These are phyloP conservation scores for Oophaga sylvatica DNA, from an alignment of 2,797 vertebrate genomes.

Conservation along the genomic window DNA sequence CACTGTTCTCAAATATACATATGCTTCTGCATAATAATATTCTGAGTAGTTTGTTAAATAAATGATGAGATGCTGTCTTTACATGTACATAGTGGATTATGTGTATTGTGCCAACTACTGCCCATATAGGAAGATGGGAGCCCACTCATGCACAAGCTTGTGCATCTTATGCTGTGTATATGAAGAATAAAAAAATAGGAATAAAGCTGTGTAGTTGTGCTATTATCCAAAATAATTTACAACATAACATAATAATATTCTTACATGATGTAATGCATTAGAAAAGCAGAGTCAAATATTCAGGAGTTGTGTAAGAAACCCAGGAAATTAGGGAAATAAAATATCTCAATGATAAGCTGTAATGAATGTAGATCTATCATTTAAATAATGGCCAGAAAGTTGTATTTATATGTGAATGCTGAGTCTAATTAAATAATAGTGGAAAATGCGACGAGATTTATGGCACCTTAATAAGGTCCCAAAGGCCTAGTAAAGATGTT, in stretches of 20 bases:
- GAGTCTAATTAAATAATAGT: conserved; percentile 75
- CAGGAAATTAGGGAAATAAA: conserved; percentile 51
- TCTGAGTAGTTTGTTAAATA: no score
- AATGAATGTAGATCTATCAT: conserved; percentile 50
- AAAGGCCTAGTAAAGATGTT: conserved; percentile 72
- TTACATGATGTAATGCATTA: conserved; percentile 29
- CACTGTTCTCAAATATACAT: no score
- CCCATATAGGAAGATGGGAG: no score
- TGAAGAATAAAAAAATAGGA: not conserved
- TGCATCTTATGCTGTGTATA: not conserved
- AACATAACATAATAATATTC: conserved; percentile 21
- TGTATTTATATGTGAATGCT: conserved; percentile 68
- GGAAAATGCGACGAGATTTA: conserved; percentile 73
- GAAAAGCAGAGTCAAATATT: conserved; percentile 36
- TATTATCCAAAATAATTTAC: conserved; percentile 2
- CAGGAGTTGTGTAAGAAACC: conserved; percentile 36
- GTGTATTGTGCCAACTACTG: no score
- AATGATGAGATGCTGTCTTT: no score
- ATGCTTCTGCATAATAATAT: no score
- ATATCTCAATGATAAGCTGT: conserved; percentile 39
- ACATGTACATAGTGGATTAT: no score
- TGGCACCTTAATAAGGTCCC: conserved; percentile 71
- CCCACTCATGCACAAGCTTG: no score
- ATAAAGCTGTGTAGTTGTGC: not conserved
- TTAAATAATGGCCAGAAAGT: conserved; percentile 50